Evolutionary conservation across 2,888 invertebrate genomes (phyloP), one percentile per base, ranked within the genome.

Genomic region (Eutolmus rufibarbis): DNA sequence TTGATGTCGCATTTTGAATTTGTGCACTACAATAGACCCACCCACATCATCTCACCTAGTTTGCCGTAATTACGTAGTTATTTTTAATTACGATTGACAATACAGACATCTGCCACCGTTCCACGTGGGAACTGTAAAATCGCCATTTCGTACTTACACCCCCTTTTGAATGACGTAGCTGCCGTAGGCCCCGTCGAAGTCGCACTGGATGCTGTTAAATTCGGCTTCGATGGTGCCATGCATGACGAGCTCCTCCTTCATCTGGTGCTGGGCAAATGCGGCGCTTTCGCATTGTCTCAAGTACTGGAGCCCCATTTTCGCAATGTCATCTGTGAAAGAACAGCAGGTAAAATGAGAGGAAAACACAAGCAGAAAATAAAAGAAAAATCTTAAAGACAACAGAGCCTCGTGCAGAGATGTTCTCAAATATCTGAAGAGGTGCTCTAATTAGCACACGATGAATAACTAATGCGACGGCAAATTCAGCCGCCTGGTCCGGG

Each of bases 251-350:
- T 94, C 94, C 79, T 93, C 92, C 86, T 92, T 91, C 89, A 95
- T 93, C 87, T 92, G 91, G 5, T 92, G 91, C 90, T 93, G 93
- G 5, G 95, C 95, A 88, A 94, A 93, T 46, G 94, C 93, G 89
- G 94, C 92, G 91, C 95, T 96, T 91, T 96, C 96, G 91, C 96
- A 96, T 91, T 94, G 93, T 89, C 96, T 93, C 87, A 95, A 91
- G 91, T 96, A 96, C 90, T 94, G 93, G 76, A 92, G 92, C 76
- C 95, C 95, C 77, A 93, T 90, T 87, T 91, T 90, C 77, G 91
- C 87, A 86, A 87, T 89, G 88, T 89, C 89, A 89, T 90, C 90
- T 90, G 85, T 23, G 57, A 78, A 46, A 66, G 66, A 66, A 66
- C 66, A 14, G 66, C 66, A 23, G 66, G 28, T 14, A 66, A 66